Conservation (phyloP, 37 sponge, comb jelly and placozoan species). For the Hormiphora californensis region DNA sequence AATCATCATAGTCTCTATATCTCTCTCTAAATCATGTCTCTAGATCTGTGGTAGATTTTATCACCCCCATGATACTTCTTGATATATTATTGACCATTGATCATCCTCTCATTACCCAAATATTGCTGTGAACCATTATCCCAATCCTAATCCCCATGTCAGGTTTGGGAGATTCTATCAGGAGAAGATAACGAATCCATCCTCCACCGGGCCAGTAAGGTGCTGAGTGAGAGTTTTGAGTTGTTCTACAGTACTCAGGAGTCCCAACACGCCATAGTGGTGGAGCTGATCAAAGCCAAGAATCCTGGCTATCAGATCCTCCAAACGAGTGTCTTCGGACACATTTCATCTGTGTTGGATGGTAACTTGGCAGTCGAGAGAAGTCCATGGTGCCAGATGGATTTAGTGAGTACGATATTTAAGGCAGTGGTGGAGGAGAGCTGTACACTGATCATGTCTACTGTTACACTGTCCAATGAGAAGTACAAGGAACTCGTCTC, state of each 20-base stretch:
- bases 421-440: not conserved
- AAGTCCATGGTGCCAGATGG: not conserved
- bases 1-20: not conserved
- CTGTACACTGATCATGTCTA: not conserved
- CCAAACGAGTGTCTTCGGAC: slow-evolving; percentile 11
- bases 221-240: slow-evolving; percentile 17
- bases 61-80: no score
- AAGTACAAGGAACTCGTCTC: not conserved
- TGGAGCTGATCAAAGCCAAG: not conserved
- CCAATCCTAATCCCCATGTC: no score
- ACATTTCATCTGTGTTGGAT: not conserved
- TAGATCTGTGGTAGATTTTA: no score
- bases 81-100: no score
- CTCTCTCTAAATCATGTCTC: no score
- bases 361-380: not conserved
- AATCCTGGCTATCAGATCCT: not conserved
- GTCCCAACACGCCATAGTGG: slow-evolving; percentile 18
- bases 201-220: slow-evolving; percentile 10
- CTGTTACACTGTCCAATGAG: not conserved
- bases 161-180: slow-evolving; percentile 27
- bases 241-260: slow-evolving; percentile 32
- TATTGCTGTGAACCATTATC: no score
- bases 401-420: not conserved
- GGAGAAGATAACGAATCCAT: slow-evolving; percentile 4
- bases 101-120: no score